phyloP scores from a whole-genome alignment of 2,797 vertebrate genomes.

The Ispidina picta region DNA sequence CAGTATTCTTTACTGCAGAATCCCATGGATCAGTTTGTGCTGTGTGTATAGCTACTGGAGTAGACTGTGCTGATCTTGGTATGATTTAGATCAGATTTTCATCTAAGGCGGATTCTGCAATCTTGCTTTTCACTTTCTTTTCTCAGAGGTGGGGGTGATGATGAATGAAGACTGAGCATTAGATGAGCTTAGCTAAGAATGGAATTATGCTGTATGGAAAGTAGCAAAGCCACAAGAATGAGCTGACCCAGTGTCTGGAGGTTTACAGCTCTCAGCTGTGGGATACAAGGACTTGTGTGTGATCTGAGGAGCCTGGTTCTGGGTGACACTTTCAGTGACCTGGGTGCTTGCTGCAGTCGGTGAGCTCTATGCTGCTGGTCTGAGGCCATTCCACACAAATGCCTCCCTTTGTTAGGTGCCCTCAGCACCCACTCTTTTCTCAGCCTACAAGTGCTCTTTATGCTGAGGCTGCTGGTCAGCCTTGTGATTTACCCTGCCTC shows the following conservation, averaged over 20 bases:
- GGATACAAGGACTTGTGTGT: not conserved
- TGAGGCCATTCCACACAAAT: fast-evolving
- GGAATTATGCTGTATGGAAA: not conserved
- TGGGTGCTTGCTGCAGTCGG: not conserved
- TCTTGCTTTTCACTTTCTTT: not conserved
- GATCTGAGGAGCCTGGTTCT: not conserved
- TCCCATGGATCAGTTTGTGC: not conserved
- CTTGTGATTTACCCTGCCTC: not conserved
- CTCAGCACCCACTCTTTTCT: not conserved
- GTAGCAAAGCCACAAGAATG: not conserved
- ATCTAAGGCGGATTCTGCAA: not conserved
- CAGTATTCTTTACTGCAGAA: not conserved
- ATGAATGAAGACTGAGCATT: not conserved
- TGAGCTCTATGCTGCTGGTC: not conserved
- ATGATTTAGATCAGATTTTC: not conserved
- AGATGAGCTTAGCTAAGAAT: not conserved
- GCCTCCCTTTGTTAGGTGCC: not conserved
- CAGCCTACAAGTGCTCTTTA: not conserved
- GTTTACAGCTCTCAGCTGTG: not conserved
- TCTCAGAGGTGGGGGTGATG: not conserved
- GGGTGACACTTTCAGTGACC: not conserved
- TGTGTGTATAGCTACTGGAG: not conserved
- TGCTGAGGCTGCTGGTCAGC: not conserved
- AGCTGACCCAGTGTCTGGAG: not conserved
- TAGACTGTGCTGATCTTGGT: not conserved